A percentile compares a stretch with the other conserved stretches of the same genome.
phyloP scores from a whole-genome alignment of 2,113 vertebrate species.

The Nerophis lumbriciformis region DNA sequence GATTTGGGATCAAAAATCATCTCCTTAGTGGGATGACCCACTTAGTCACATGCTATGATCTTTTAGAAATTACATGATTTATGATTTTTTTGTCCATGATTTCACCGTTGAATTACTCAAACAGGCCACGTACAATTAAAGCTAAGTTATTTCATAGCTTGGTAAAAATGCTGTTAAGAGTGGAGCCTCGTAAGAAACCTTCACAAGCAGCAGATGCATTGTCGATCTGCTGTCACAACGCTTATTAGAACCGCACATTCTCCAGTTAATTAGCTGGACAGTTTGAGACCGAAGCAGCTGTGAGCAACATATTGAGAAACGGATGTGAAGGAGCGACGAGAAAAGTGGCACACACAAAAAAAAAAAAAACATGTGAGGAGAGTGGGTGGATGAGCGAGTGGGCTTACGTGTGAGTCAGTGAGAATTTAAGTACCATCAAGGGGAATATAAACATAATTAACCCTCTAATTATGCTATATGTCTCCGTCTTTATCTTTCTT shows the following conservation, averaged over 20 bases:
- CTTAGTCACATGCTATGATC: too few relatives aligned
- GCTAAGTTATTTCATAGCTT: too few relatives aligned
- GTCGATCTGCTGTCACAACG: constrained; percentile 64
- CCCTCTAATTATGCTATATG: constrained; percentile 58
- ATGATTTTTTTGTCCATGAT: too few relatives aligned
- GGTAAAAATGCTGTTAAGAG: constrained; percentile 5
- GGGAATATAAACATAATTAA: constrained; percentile 64
- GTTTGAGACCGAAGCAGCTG: constrained; percentile 68
- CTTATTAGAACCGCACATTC: constrained; percentile 59
- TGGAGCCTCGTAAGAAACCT: constrained; percentile 43
- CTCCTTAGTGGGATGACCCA: too few relatives aligned
- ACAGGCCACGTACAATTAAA: too few relatives aligned
- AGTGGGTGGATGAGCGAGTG: constrained; percentile 28
- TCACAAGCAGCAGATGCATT: constrained; percentile 63
- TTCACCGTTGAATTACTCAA: too few relatives aligned
- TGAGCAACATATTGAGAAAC: constrained; percentile 65
- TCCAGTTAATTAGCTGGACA: constrained; percentile 68
- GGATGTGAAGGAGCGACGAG: constrained; percentile 41
- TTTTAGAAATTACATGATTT: too few relatives aligned
- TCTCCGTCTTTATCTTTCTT: constrained; percentile 50
- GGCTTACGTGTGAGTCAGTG: constrained; percentile 13
- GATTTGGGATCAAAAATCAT: too few relatives aligned
- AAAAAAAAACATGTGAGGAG: constrained; percentile 30
- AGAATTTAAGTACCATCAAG: constrained; percentile 50
- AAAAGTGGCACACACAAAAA: constrained; percentile 18